Evolutionary conservation across 2,797 vertebrate species (phyloP).

Genomic region (Neosilurus mollespiculum): DNA sequence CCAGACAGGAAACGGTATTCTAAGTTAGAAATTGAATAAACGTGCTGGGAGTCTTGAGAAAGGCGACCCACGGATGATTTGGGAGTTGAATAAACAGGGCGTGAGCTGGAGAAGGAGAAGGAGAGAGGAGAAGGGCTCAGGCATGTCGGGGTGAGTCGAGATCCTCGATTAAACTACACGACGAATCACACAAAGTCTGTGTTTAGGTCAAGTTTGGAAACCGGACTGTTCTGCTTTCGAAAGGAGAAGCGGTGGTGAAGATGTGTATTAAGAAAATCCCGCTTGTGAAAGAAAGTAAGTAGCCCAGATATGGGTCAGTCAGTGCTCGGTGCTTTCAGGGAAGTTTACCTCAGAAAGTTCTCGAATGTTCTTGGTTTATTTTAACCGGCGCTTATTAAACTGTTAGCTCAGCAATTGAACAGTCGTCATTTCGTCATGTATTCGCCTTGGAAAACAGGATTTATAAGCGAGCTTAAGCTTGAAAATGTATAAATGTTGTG

Average conservation of each 20-base stretch:
- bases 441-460: neutral
- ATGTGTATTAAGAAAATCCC: slow-evolving; percentile 10
- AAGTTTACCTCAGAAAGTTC: slow-evolving; percentile 37
- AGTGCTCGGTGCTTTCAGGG: neutral
- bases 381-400: neutral
- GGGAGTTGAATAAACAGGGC: slow-evolving; percentile 33
- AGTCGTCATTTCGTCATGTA: neutral
- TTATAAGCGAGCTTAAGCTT: neutral
- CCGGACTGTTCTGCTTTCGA: slow-evolving; percentile 8
- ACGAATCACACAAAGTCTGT: neutral
- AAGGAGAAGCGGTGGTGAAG: slow-evolving; percentile 16
- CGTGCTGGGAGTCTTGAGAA: neutral
- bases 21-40: neutral
- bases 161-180: neutral
- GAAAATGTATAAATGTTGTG: neutral
- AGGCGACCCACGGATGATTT: neutral
- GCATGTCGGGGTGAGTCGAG: slow-evolving; percentile 19
- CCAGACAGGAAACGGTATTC: neutral
- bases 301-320: neutral
- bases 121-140: slow-evolving; percentile 1
- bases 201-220: slow-evolving; percentile 23
- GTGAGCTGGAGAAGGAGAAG: slow-evolving; percentile 33
- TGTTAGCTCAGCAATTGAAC: neutral
- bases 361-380: slow-evolving; percentile 24
- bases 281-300: slow-evolving; percentile 46